phyloP scores from a whole-genome alignment of 2,797 vertebrate species.

The Moxostoma hubbsi region DNA sequence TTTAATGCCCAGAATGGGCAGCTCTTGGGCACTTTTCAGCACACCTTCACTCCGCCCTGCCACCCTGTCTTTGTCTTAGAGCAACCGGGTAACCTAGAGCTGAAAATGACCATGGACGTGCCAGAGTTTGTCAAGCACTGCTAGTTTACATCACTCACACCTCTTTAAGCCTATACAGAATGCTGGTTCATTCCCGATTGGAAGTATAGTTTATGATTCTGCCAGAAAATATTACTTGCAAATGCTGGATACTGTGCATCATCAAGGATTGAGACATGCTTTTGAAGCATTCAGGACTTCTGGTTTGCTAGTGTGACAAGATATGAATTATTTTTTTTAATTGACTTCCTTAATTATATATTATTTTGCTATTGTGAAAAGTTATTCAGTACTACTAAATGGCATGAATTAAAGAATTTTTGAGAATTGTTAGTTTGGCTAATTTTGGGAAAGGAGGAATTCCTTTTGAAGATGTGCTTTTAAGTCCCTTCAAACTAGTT shows the following conservation, averaged over 20 bases:
- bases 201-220: too few relatives aligned
- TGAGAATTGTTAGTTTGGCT: background rate
- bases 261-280: too few relatives aligned
- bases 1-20: conserved; percentile 88
- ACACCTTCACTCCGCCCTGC: conserved; percentile 80
- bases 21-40: conserved; percentile 81
- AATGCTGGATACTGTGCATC: too few relatives aligned
- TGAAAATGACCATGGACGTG: conserved; percentile 83
- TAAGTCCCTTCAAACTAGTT: background rate
- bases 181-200: too few relatives aligned
- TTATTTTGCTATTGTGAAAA: conserved; percentile 1
- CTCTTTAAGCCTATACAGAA: too few relatives aligned
- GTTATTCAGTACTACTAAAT: background rate
- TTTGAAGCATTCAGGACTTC: too few relatives aligned
- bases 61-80: conserved; percentile 89
- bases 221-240: too few relatives aligned
- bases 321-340: background rate
- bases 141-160: conserved; percentile 66
- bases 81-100: conserved; percentile 83
- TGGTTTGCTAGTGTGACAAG: background rate
- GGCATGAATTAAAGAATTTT: background rate
- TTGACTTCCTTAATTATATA: background rate
- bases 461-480: conserved; percentile 27
- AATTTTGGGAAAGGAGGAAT: conserved; percentile 5
- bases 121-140: conserved; percentile 86